phyloP scores from a whole-genome alignment of 2,888 invertebrate genomes.

The Portevinia maculata region DNA sequence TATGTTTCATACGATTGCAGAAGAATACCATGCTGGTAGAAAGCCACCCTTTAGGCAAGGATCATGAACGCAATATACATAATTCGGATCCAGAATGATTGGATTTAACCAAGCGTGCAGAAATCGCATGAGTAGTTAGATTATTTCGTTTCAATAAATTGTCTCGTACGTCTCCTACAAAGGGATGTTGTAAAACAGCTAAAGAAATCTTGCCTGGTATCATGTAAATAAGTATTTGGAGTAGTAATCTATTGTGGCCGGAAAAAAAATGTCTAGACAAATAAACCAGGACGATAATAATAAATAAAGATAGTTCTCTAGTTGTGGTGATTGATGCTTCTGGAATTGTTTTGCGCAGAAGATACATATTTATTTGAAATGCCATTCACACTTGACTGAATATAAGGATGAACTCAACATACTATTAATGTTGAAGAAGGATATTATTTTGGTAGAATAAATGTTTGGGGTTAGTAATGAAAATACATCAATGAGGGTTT shows the following conservation, averaged over 20 bases:
- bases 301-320: not conserved
- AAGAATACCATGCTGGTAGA: not conserved
- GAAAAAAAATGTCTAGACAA: conserved; percentile 5
- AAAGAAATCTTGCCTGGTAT: not conserved
- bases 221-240: conserved; percentile 8
- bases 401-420: no score
- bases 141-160: not conserved
- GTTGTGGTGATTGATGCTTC: conserved; percentile 16
- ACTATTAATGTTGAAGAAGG: no score
- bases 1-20: not conserved
- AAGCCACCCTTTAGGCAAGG: no score
- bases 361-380: not conserved
- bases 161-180: not conserved
- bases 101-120: no score
- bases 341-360: not conserved
- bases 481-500: no score
- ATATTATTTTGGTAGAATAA: no score
- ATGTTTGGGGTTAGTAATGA: no score
- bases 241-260: conserved; percentile 1
- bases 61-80: not conserved
- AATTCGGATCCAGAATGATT: no score
- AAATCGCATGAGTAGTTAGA: not conserved
- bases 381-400: no score
- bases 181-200: no score
- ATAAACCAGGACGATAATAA: no score